These are phyloP conservation scores for Rhagium mordax DNA, from an alignment of 2,888 invertebrate genomes.

Conservation along the genomic window DNA sequence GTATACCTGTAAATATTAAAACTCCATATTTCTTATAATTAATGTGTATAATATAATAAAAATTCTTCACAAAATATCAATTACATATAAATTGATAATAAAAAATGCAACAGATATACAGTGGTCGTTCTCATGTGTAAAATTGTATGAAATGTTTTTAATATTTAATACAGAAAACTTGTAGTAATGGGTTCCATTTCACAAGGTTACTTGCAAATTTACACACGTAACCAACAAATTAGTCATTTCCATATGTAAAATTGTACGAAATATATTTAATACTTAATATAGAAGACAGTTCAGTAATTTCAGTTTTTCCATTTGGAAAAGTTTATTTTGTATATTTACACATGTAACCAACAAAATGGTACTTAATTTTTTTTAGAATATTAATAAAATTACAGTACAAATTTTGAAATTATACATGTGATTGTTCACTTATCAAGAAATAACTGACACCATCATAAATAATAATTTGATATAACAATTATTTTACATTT, in stretches of 20 bases:
- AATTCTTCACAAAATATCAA: slow-evolving; percentile 41
- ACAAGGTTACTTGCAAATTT: slow-evolving; percentile 9
- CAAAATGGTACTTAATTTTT: slow-evolving; percentile 20
- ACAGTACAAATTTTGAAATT: slow-evolving; percentile 29
- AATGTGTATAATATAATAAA: slow-evolving; percentile 41
- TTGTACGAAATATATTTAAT: background rate
- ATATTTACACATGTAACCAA: slow-evolving; percentile 31
- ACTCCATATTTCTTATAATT: slow-evolving; percentile 13
- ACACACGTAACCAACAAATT: slow-evolving; percentile 24
- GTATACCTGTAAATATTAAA: slow-evolving; percentile 2
- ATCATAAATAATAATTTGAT: slow-evolving; percentile 21
- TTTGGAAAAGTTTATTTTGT: background rate
- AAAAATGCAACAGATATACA: slow-evolving; percentile 31
- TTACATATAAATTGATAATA: slow-evolving; percentile 38
- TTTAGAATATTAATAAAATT: slow-evolving; percentile 30
- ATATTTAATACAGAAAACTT: background rate
- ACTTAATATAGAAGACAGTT: background rate
- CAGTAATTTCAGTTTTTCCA: background rate
- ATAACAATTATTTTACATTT: slow-evolving; percentile 33
- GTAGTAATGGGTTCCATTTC: background rate
- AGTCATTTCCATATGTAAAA: slow-evolving; percentile 17
- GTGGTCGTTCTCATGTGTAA: slow-evolving; percentile 21
- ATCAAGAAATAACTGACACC: slow-evolving; percentile 21
- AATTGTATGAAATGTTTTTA: background rate
- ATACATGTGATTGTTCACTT: slow-evolving; percentile 22